Conservation (phyloP, 2,888 invertebrate genomes). For the Prosopocoilus inquinatus region DNA sequence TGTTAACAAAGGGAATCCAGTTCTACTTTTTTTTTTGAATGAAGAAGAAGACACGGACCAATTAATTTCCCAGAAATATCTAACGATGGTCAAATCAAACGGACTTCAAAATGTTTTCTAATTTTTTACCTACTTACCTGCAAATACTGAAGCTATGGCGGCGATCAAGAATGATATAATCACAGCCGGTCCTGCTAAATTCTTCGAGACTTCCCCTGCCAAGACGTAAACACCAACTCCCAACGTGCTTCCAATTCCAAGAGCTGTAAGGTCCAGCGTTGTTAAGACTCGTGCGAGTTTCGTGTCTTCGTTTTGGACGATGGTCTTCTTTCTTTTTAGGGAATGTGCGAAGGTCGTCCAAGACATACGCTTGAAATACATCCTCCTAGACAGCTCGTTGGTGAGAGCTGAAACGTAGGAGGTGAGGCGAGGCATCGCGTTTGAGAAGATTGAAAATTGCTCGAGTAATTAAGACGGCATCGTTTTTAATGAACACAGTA, state of each 20-base stretch:
- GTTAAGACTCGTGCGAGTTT: constrained; percentile 71
- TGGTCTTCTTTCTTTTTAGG: constrained; percentile 50
- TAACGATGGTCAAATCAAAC: not conserved
- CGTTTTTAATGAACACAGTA: too few species aligned
- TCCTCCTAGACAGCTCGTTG: not conserved
- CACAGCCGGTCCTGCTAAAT: constrained; percentile 82
- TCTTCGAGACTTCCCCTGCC: constrained; percentile 79
- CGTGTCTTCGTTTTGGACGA: constrained; percentile 47
- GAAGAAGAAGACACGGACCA: too few species aligned
- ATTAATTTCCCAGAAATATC: too few species aligned
- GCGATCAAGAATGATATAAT: constrained; percentile 85
- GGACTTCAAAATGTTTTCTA: too few species aligned
- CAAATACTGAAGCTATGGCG: constrained; percentile 85
- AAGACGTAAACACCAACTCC: constrained; percentile 91
- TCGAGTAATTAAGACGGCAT: too few species aligned
- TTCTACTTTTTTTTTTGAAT: too few species aligned
- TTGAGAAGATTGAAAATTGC: too few species aligned
- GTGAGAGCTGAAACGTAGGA: too few species aligned
- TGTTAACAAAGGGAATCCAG: too few species aligned
- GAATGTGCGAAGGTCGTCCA: constrained; percentile 36
- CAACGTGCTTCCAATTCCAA: constrained; percentile 80
- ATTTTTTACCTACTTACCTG: constrained; percentile 58
- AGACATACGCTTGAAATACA: constrained; percentile 1
- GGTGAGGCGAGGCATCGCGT: too few species aligned
- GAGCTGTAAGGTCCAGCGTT: constrained; percentile 77